phyloP scores from a whole-genome alignment of 1,140 invertebrate genomes.

The Drosophila ambigua region DNA sequence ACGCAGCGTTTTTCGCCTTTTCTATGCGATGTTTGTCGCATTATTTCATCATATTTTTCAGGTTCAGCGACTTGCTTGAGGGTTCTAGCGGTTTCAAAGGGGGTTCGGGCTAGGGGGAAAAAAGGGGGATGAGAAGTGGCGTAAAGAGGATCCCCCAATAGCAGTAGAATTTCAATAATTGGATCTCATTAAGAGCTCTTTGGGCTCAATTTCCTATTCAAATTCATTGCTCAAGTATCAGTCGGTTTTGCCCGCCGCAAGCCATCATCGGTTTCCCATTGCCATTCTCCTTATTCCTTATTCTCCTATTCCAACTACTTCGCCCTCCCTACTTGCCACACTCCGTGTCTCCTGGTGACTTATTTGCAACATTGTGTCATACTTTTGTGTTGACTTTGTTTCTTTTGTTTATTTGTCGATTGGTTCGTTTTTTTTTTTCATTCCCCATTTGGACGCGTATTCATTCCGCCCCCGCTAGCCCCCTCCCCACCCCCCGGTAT shows the following conservation, averaged over 20 bases:
- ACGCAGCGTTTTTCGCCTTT: conserved; percentile 29
- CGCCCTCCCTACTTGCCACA: not conserved
- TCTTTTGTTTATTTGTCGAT: conserved; percentile 70
- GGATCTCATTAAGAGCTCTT: conserved; percentile 1
- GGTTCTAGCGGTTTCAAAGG: too few relatives aligned
- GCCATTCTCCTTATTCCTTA: too few relatives aligned
- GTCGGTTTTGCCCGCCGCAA: not conserved
- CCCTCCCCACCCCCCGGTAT: not conserved
- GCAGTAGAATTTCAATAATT: too few relatives aligned
- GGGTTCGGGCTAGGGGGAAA: too few relatives aligned
- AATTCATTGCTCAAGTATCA: conserved; percentile 15
- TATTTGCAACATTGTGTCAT: conserved; percentile 75
- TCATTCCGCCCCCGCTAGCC: conserved; percentile 4
- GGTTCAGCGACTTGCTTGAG: conserved; percentile 10
- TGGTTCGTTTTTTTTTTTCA: conserved; percentile 58
- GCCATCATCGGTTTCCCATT: not conserved
- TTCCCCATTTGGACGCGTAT: conserved; percentile 30
- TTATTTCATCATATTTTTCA: conserved; percentile 40
- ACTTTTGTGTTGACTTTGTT: conserved; percentile 72
- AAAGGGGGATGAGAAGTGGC: too few relatives aligned
- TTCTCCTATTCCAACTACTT: conserved; percentile 5
- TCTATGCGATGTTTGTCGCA: conserved; percentile 18
- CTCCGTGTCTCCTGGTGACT: not conserved
- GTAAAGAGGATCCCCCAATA: too few relatives aligned
- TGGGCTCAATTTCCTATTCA: conserved; percentile 11